Evolutionary conservation across 2,888 invertebrate genomes (phyloP), one percentile per base, ranked within the genome.

Genomic region (Dioctria rufipes): DNA sequence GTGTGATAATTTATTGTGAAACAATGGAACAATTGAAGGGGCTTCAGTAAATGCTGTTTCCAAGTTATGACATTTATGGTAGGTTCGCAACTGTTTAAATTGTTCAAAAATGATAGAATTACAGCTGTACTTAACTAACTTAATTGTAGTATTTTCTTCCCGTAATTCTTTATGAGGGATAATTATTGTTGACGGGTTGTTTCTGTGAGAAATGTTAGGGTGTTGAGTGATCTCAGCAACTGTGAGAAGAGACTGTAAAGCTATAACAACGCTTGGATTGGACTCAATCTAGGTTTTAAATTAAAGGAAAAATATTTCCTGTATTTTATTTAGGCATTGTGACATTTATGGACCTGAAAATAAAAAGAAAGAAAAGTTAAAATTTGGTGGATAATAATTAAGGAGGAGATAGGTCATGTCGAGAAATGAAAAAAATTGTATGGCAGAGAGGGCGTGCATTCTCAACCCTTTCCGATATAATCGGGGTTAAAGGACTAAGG

Each of bases 161-260:
- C 4, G 9, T 49, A 13, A 13, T 11, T 61, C 61, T 11, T 6
- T 11, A 61, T 39, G 61, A 8, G 25, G 6, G 25, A 25, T 25
- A 37, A 61, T 39, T 4, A 37, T 4, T 4, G 9, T 37, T 61
- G 61, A 61, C 39, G 37, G 9, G 8, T 42, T 65, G n/a, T 65
- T 65, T n/a, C 4, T 11, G 42, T 11, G 11, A 25, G 40, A 46
- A 4, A 25, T 6, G 25, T 11, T 61, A 37, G 69, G 25, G 40
- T 46, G 39, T 42, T 79, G 42, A 51, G 87, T 87, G 42, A 89
- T 85, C 81, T 88, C 88, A 9, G 88, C 88, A 11, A 89, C 88
- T 82, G 87, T 88, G 0, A 89, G 82, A 13, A 89, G 85, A 0
- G 88, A 87, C 51, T 89, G 89, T 43, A 89, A 84, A 0, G 88